Evolutionary conservation across 2,797 vertebrate genomes (phyloP).

Genomic region (Basileuterus tristriatus): DNA sequence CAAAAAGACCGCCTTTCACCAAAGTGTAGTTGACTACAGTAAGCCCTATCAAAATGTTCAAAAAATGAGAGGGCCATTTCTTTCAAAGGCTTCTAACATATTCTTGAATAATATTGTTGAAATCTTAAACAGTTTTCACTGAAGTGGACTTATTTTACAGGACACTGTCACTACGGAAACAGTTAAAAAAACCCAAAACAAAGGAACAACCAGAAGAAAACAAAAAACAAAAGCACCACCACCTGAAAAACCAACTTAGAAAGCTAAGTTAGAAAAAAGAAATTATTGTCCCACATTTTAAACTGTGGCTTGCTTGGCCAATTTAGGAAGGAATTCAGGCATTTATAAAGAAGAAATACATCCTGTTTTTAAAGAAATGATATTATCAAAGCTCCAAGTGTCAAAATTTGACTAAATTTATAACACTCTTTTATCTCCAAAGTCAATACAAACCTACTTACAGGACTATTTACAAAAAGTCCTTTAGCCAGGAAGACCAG

Average conservation of each 20-base stretch:
- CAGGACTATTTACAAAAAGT: neutral
- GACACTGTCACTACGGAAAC: neutral
- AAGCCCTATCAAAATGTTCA: neutral
- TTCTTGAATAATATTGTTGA: neutral
- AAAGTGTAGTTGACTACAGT: neutral
- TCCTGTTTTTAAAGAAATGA: neutral
- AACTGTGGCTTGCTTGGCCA: neutral
- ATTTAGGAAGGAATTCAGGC: neutral
- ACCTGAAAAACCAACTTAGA: neutral
- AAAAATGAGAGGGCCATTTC: neutral
- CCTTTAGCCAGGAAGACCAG: neutral
- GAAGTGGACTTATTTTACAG: neutral
- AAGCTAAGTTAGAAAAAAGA: neutral
- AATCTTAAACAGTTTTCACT: neutral
- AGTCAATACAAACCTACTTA: neutral
- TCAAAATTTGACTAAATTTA: conserved; percentile 12
- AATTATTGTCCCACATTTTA: neutral
- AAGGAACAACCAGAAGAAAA: neutral
- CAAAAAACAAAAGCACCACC: neutral
- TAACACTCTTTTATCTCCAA: neutral
- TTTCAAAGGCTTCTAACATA: neutral
- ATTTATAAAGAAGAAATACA: neutral
- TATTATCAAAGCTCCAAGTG: neutral
- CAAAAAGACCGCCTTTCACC: neutral
- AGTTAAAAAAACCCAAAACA: neutral